Evolutionary conservation across 2,888 invertebrate species (phyloP).

Genomic region (Parnassius orleans): DNA sequence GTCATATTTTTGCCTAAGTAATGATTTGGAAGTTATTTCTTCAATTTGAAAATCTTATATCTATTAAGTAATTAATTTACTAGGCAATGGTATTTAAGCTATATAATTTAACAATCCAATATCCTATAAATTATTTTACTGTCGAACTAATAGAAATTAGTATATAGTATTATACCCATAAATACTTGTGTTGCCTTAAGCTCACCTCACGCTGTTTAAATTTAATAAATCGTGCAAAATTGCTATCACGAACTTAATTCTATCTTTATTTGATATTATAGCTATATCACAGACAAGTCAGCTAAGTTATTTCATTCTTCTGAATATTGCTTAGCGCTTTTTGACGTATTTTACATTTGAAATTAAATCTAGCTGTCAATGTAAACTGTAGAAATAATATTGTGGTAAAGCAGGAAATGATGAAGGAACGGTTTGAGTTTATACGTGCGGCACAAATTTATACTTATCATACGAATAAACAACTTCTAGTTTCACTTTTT

Average conservation of each 20-base stretch:
- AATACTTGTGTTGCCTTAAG: neutral
- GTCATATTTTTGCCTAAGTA: no score
- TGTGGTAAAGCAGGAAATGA: no score
- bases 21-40: conserved; percentile 8
- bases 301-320: conserved; percentile 1
- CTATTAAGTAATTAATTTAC: conserved; percentile 2
- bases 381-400: no score
- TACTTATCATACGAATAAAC: no score
- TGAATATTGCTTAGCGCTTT: neutral
- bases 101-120: conserved; percentile 3
- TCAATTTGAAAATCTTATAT: conserved; percentile 6
- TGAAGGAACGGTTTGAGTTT: no score
- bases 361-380: neutral
- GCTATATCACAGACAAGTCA: conserved; percentile 14
- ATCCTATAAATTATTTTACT: neutral
- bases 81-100: conserved; percentile 1
- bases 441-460: no score
- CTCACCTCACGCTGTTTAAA: conserved; percentile 1
- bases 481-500: no score
- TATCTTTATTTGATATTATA: conserved; percentile 13
- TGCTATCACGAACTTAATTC: conserved; percentile 21
- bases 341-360: neutral
- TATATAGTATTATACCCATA: conserved; percentile 2
- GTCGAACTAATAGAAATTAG: neutral
- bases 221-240: conserved; percentile 19